Evolutionary conservation across 2,797 vertebrate species (phyloP).

Genomic region (Mareca penelope): DNA sequence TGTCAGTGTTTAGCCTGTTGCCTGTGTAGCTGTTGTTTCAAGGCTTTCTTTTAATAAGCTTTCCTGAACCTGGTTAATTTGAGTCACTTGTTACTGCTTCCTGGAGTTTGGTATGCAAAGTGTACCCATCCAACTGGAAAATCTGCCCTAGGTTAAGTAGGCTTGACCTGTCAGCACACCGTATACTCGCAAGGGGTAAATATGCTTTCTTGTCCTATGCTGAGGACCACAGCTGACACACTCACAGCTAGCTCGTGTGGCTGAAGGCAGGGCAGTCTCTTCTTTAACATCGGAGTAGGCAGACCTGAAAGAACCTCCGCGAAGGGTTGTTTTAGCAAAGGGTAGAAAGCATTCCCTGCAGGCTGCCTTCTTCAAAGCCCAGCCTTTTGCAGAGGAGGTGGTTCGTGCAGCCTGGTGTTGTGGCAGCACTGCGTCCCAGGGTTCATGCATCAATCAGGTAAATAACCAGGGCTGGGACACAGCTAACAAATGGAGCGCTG

Average conservation of each 20-base stretch:
- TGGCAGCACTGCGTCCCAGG: not conserved
- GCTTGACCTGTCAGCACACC: not conserved
- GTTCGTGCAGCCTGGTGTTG: not conserved
- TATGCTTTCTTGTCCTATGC: not conserved
- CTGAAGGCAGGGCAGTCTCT: not conserved
- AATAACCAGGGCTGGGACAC: not conserved
- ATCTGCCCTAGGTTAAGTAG: not conserved
- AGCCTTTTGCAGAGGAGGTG: not conserved
- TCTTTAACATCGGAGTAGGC: not conserved
- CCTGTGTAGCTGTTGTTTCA: not conserved
- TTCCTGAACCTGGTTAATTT: not conserved
- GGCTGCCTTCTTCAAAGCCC: not conserved
- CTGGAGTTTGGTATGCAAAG: not conserved
- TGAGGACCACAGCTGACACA: not conserved
- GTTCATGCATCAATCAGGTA: not conserved
- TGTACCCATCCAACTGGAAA: not conserved
- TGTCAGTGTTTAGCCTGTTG: not conserved
- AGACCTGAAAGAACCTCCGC: not conserved
- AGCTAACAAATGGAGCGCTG: not conserved
- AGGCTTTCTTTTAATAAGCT: conserved; percentile 6
- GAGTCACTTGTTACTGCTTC: not conserved
- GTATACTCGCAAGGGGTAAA: not conserved
- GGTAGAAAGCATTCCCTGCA: not conserved
- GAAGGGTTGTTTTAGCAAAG: not conserved
- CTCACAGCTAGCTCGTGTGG: not conserved